Evolutionary conservation across 2,797 vertebrate genomes (phyloP).

Genomic region (Spondyliosoma cantharus): DNA sequence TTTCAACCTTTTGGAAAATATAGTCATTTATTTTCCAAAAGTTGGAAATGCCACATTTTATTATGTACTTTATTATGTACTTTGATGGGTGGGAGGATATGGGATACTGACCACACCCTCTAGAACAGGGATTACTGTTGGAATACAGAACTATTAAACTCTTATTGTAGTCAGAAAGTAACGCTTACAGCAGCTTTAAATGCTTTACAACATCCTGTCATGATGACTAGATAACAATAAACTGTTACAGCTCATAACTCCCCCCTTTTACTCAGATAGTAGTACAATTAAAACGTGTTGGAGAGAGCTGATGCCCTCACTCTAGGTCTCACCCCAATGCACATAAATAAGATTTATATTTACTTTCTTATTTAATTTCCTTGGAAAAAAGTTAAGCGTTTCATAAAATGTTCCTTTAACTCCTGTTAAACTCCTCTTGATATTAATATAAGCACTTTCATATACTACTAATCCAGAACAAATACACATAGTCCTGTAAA

Average conservation of each 20-base stretch:
- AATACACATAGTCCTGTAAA: background rate
- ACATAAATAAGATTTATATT: background rate
- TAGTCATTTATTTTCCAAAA: background rate
- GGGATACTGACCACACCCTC: too few relatives aligned
- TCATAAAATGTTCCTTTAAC: background rate
- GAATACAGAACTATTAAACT: too few relatives aligned
- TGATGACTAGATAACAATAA: background rate
- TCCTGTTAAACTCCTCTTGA: background rate
- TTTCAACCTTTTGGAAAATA: background rate
- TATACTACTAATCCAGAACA: background rate
- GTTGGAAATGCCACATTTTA: too few relatives aligned
- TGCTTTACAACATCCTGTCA: too few relatives aligned
- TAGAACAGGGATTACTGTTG: too few relatives aligned
- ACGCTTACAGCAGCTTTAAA: too few relatives aligned
- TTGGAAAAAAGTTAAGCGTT: background rate
- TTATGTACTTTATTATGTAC: background rate
- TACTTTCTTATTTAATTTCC: background rate
- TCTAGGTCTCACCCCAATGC: background rate
- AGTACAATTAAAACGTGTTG: background rate
- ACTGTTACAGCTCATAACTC: background rate
- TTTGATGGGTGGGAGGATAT: too few relatives aligned
- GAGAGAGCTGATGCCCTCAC: background rate
- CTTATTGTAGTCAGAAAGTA: too few relatives aligned
- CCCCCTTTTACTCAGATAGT: too few relatives aligned
- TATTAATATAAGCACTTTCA: background rate